Percentiles rank a stretch among this genome's conserved stretches.
Evolutionary conservation across 2,888 invertebrate species (phyloP).

Genomic region (Eupithecia pulchellata): DNA sequence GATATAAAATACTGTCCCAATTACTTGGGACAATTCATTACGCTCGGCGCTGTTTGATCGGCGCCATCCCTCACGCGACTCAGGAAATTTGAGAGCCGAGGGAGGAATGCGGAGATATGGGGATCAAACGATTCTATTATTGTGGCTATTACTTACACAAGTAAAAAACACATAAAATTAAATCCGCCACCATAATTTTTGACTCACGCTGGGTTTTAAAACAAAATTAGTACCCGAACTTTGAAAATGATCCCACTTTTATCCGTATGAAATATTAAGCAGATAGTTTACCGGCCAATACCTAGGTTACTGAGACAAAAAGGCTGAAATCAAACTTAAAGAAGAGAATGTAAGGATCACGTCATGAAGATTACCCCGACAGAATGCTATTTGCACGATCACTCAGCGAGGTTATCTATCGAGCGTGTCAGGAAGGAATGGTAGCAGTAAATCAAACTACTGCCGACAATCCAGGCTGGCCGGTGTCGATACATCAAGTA

Average conservation of each 20-base stretch:
- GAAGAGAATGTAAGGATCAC: constrained; percentile 52
- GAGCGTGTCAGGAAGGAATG: constrained; percentile 82
- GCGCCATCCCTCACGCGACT: constrained; percentile 70
- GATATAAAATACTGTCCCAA: constrained; percentile 84
- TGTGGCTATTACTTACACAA: neutral
- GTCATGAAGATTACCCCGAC: constrained; percentile 63
- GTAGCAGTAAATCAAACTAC: constrained; percentile 80
- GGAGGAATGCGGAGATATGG: neutral
- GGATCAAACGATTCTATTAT: constrained; percentile 1
- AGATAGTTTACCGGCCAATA: neutral
- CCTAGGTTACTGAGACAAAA: neutral
- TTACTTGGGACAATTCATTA: constrained; percentile 86
- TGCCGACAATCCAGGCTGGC: constrained; percentile 82
- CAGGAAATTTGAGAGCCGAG: constrained; percentile 52
- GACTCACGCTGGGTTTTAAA: neutral
- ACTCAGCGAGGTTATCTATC: constrained; percentile 45
- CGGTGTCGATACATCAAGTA: constrained; percentile 84
- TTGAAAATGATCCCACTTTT: neutral
- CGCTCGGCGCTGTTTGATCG: constrained; percentile 78
- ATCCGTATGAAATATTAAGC: neutral
- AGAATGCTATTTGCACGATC: constrained; percentile 77
- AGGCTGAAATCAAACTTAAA: neutral
- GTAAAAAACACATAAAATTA: neutral
- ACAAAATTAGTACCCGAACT: neutral
- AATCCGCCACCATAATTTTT: neutral